phyloP scores from a whole-genome alignment of 1,140 invertebrate species.

The Lepidostoma basale region DNA sequence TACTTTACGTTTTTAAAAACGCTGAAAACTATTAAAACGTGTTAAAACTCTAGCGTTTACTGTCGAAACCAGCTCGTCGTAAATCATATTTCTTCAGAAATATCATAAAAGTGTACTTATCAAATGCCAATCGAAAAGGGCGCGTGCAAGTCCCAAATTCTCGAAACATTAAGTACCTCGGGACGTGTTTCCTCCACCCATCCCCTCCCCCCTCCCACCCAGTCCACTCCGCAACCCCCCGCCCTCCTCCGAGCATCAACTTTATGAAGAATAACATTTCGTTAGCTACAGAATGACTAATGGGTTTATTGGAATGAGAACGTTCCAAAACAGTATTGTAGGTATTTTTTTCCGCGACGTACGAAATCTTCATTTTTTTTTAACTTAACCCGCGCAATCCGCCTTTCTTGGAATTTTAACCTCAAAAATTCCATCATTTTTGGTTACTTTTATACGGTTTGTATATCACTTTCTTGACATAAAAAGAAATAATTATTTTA shows the following conservation, averaged over 20 bases:
- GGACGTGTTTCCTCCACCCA: constrained; percentile 1
- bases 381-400: too few relatives aligned
- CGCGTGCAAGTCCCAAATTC: constrained; percentile 6
- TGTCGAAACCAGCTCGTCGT: neutral
- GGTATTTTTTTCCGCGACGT: too few relatives aligned
- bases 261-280: too few relatives aligned
- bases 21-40: constrained; percentile 17
- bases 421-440: too few relatives aligned
- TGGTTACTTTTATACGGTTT: too few relatives aligned
- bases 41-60: constrained; percentile 3
- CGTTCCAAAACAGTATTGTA: neutral
- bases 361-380: too few relatives aligned
- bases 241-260: too few relatives aligned
- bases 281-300: neutral
- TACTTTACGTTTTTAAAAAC: neutral
- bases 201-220: too few relatives aligned
- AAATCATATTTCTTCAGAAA: constrained; percentile 20
- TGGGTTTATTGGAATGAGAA: neutral
- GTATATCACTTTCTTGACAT: too few relatives aligned
- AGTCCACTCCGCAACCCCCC: too few relatives aligned
- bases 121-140: constrained; percentile 11
- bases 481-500: too few relatives aligned
- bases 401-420: too few relatives aligned
- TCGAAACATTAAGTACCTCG: neutral
- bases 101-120: constrained; percentile 18